phyloP scores from a whole-genome alignment of 2,797 vertebrate genomes.

The Knipowitschia caucasica region DNA sequence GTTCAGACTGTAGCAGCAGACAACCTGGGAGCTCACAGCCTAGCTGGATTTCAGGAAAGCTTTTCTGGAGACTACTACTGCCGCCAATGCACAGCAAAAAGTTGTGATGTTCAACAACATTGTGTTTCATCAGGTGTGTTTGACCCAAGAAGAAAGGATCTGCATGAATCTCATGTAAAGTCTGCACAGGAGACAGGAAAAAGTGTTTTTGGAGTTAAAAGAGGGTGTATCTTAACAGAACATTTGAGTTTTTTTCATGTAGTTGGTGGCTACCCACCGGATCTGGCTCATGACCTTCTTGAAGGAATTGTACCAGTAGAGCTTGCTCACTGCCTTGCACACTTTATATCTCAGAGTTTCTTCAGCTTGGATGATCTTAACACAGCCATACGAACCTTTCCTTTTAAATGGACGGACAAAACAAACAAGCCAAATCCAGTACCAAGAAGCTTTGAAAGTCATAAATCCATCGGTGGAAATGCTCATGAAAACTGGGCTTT shows the following conservation, averaged over 20 bases:
- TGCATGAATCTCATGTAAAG: slow-evolving; percentile 16
- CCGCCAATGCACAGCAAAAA: too few relatives aligned
- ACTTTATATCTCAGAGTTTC: slow-evolving; percentile 12
- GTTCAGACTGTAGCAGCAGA: too few relatives aligned
- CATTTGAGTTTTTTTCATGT: slow-evolving; percentile 2
- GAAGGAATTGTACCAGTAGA: slow-evolving; percentile 32
- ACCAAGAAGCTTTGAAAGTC: neutral
- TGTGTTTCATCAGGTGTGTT: slow-evolving; percentile 18
- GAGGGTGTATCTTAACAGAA: slow-evolving; percentile 18
- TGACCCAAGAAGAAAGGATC: slow-evolving; percentile 17
- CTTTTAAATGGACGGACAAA: slow-evolving; percentile 9
- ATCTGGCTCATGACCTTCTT: too few relatives aligned
- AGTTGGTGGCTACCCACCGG: too few relatives aligned
- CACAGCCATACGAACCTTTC: neutral
- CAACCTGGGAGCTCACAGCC: too few relatives aligned
- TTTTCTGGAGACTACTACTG: too few relatives aligned
- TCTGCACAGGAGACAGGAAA: slow-evolving; percentile 8
- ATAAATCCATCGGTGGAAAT: too few relatives aligned
- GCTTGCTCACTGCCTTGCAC: slow-evolving; percentile 8
- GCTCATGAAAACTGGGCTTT: slow-evolving; percentile 26
- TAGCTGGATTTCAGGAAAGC: too few relatives aligned
- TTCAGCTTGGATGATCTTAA: slow-evolving; percentile 5
- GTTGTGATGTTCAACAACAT: too few relatives aligned
- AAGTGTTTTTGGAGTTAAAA: slow-evolving; percentile 29
- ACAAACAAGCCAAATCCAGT: slow-evolving; percentile 23